phyloP scores from a whole-genome alignment of 2,797 vertebrate genomes.

The Danio albolineatus region DNA sequence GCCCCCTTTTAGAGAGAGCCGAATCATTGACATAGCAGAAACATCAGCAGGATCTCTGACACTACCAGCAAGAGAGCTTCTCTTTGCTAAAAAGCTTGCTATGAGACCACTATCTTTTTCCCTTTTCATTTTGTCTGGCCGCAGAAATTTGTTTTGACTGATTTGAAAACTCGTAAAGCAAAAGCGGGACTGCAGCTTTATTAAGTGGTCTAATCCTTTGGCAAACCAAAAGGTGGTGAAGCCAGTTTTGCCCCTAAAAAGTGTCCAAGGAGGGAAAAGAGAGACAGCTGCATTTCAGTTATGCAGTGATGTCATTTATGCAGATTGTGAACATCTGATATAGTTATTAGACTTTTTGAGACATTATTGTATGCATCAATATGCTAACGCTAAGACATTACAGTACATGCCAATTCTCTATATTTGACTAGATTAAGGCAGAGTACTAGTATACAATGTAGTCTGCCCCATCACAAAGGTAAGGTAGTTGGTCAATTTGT shows the following conservation, averaged over 20 bases:
- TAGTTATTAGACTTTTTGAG: background rate
- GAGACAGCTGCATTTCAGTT: constrained; percentile 52
- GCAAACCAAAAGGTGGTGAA: background rate
- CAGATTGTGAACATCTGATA: constrained; percentile 35
- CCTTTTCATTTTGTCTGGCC: background rate
- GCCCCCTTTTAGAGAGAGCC: constrained; percentile 53
- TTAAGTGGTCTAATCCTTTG: background rate
- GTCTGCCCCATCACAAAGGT: background rate
- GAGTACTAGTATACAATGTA: background rate
- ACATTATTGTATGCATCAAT: no score
- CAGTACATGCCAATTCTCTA: background rate
- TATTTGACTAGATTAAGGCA: background rate
- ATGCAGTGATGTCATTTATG: constrained; percentile 43
- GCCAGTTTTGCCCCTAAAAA: constrained; percentile 25
- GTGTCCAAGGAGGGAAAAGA: constrained; percentile 12
- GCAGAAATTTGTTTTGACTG: background rate
- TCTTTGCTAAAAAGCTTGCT: constrained; percentile 43
- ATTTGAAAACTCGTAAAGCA: background rate
- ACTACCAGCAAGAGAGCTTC: constrained; percentile 51
- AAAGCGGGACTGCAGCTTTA: background rate
- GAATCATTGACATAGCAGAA: constrained; percentile 57
- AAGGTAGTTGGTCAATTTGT: no score
- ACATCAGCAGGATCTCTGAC: constrained; percentile 48
- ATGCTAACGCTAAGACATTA: background rate
- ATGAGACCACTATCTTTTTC: background rate